Evolutionary conservation across 2,888 invertebrate species (phyloP).

Genomic region (Sarcophaga caerulescens): DNA sequence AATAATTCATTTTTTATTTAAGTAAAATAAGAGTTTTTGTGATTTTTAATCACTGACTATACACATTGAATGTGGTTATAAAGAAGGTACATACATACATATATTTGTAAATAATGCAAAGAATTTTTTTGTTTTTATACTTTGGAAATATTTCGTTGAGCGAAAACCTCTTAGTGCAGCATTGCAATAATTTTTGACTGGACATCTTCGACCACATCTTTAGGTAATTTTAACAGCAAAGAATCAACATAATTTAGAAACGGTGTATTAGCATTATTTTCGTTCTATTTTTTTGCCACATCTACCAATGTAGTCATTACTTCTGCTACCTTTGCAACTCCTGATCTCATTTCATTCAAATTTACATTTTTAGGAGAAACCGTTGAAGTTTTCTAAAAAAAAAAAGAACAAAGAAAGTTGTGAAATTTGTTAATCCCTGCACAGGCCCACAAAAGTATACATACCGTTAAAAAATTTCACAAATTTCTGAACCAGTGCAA

Average conservation of each 20-base stretch:
- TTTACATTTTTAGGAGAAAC: no score
- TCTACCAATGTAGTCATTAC: constrained; percentile 26
- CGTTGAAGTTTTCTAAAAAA: not conserved
- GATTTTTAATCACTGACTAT: no score
- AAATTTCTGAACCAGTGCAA: no score
- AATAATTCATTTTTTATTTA: no score
- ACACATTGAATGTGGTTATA: no score
- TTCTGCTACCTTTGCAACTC: no score
- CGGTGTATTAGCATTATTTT: not conserved
- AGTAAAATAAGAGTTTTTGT: no score
- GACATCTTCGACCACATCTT: not conserved
- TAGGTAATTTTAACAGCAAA: constrained; percentile 15
- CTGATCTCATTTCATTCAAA: no score
- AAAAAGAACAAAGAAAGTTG: no score
- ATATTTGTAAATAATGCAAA: not conserved
- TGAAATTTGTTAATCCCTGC: no score
- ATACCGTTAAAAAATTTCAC: no score
- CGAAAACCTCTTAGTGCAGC: not conserved
- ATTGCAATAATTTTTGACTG: constrained; percentile 27
- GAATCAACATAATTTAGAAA: constrained; percentile 13
- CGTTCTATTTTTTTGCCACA: not conserved
- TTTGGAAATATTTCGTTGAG: not conserved
- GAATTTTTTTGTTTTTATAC: not conserved
- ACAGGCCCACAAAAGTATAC: no score
- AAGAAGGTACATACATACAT: constrained; percentile 16